Evolutionary conservation across 37 sponge, comb jelly and placozoan genomes (phyloP).

Genomic region (Eunapius fragilis): DNA sequence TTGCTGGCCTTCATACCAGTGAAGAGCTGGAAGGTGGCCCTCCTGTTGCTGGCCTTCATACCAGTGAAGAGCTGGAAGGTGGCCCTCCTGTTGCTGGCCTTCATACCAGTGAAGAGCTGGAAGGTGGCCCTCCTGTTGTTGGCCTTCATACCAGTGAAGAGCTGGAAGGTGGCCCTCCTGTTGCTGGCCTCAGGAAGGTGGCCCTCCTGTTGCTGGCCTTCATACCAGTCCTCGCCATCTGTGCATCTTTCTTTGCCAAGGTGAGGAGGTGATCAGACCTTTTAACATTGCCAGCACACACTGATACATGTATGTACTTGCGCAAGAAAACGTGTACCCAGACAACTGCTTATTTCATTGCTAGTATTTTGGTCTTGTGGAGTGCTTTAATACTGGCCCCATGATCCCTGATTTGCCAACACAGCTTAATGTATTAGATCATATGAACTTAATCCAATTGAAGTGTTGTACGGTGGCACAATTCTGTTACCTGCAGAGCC

Average conservation of each 20-base stretch:
- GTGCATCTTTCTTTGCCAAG: constrained; percentile 17
- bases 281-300: no score
- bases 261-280: no score
- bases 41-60: constrained; percentile 60
- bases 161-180: constrained; percentile 62
- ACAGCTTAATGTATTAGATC: background rate
- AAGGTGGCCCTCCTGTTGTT: constrained; percentile 66
- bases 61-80: constrained; percentile 58
- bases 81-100: constrained; percentile 59
- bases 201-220: constrained; percentile 60
- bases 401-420: background rate
- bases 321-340: no score
- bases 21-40: constrained; percentile 56
- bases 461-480: no score
- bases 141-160: constrained; percentile 46
- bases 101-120: constrained; percentile 55
- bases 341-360: no score
- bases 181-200: constrained; percentile 53
- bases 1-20: constrained; percentile 57
- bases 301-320: no score
- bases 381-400: no score
- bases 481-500: no score
- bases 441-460: no score
- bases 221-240: constrained; percentile 39
- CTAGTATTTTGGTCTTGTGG: no score